A percentile compares a stretch with the other conserved stretches of the same genome.
Evolutionary conservation across 2,797 vertebrate genomes (phyloP).

Genomic region (Pempheris klunzingeri): DNA sequence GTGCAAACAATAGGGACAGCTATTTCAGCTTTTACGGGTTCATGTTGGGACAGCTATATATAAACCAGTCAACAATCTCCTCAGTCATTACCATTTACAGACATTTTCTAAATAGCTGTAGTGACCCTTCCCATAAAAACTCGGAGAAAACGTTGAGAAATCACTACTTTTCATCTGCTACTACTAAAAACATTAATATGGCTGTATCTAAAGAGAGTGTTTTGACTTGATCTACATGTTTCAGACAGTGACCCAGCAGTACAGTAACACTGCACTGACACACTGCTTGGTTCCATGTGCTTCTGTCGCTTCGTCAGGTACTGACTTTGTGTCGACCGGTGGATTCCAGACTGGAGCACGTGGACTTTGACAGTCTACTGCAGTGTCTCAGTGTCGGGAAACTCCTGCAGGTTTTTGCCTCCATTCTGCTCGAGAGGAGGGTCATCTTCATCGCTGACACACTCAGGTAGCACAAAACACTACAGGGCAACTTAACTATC

Average conservation of each 20-base stretch:
- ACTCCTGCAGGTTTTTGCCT: constrained; percentile 93
- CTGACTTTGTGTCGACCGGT: constrained; percentile 94
- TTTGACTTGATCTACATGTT: neutral
- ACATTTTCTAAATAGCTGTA: constrained; percentile 11
- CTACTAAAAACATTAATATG: neutral
- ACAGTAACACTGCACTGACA: neutral
- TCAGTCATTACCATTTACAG: neutral
- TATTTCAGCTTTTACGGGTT: constrained; percentile 30
- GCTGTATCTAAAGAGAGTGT: neutral
- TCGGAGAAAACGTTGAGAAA: constrained; percentile 2
- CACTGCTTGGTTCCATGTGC: neutral
- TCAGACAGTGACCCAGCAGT: neutral
- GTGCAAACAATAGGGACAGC: constrained; percentile 38
- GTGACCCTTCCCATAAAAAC: constrained; percentile 10
- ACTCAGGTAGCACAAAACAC: constrained; percentile 86
- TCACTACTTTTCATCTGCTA: neutral
- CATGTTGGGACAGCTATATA: constrained; percentile 19
- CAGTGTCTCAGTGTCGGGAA: constrained; percentile 91
- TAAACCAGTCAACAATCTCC: constrained; percentile 1
- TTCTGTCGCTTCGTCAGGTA: constrained; percentile 80
- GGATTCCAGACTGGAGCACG: constrained; percentile 95
- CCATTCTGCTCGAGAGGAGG: constrained; percentile 95
- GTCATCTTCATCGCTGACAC: constrained; percentile 97
- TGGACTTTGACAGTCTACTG: constrained; percentile 95
- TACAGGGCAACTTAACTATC: neutral